Percentiles rank a stretch among this genome's conserved stretches.
phyloP scores from a whole-genome alignment of 2,797 vertebrate species.

The Sebastes reedi region DNA sequence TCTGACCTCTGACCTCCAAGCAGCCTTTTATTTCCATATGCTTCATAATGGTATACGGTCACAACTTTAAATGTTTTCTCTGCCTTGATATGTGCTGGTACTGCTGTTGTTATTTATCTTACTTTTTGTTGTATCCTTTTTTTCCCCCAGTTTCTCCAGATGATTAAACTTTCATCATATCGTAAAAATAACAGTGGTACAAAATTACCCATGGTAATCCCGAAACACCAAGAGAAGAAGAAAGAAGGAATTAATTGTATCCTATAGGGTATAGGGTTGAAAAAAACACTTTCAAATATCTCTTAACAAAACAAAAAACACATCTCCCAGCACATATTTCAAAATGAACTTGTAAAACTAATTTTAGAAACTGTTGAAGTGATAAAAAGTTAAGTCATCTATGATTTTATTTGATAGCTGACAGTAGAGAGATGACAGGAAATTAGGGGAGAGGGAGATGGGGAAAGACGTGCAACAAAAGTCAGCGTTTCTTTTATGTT shows the following conservation, averaged over 20 bases:
- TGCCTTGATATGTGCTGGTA: accelerated
- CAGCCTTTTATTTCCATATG: too few species aligned
- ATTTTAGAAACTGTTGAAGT: background rate
- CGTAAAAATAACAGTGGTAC: background rate
- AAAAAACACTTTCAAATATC: background rate
- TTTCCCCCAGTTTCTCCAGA: background rate
- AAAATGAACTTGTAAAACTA: background rate
- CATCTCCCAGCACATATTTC: background rate
- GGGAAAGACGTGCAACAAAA: background rate
- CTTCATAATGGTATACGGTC: too few species aligned
- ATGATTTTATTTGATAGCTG: background rate
- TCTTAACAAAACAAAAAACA: background rate
- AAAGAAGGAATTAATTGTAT: too few species aligned
- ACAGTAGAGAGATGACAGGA: background rate
- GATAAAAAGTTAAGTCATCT: background rate
- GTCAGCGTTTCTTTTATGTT: background rate
- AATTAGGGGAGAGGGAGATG: background rate
- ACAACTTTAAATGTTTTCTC: background rate
- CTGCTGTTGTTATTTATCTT: background rate
- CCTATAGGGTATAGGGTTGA: too few species aligned
- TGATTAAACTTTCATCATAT: background rate
- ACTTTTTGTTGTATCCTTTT: background rate
- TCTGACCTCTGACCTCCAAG: too few species aligned
- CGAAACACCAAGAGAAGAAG: too few species aligned
- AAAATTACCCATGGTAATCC: background rate